Base-by-base conservation (phyloP, 1,140 invertebrate genomes). In the Prorops nasuta region DNA sequence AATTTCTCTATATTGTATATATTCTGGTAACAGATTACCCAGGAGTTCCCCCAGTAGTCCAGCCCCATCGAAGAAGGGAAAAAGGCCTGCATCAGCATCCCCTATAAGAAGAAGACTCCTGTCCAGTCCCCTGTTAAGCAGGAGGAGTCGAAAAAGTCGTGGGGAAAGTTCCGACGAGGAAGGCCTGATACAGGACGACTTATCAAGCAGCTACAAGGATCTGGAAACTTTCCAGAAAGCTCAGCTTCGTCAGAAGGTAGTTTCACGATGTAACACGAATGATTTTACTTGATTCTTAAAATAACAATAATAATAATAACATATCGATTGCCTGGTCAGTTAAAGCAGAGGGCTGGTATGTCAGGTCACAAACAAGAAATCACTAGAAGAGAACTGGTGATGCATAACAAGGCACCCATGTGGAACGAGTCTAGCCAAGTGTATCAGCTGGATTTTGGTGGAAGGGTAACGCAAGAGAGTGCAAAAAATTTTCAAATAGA, bases 401-500 rank as follows among this genome's bases (percentile, higher is more conserved):
- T 98, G 92, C 92, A 98, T 72, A 99, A 99, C 75, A 98, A 98
- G 77, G 95, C 96, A 28, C 97, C 97, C 3, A 92, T 99, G 84
- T 99, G 97, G 97, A 99, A 99, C 77, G 97, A 98, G 76, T 92
- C 92, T 69, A 96, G 92, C 69, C 96, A 99, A 76, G 97, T 99
- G 4, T 99, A 99, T 79, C 97, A 99, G 69, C 80, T 99, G 14
- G 97, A 99, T 78, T 99, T 98, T 81, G 96, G 96, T n/a, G 97
- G 96, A 10, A 81, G 97, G 61, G 97, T 99, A 17, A 99, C 96
- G 1, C 96, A 98, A 72, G 97, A 99, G 74, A 98, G 96, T 3
- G 97, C 97, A 1, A 99, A 99, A 77, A 99, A 99, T 79, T 99
- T 99, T 73, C 97, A 99, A 79, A 98, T 99, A 44, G 96, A 99